These are phyloP conservation scores for Miniopterus natalensis DNA, from an alignment of 2,113 vertebrate genomes.

Conservation along the genomic window DNA sequence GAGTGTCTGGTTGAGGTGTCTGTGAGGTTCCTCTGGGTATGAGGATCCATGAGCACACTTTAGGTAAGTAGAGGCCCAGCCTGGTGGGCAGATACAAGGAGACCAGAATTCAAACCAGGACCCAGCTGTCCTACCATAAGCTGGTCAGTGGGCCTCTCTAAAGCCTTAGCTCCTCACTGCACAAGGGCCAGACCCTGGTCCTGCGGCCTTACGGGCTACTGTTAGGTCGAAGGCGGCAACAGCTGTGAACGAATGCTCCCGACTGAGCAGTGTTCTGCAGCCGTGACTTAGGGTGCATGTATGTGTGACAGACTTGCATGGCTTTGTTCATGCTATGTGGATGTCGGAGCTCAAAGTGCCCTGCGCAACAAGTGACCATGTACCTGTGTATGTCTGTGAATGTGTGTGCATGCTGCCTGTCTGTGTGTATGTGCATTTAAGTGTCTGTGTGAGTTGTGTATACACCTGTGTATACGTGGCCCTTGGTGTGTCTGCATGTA, in stretches of 20 bases:
- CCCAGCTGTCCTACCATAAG: neutral
- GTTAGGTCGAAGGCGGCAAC: neutral
- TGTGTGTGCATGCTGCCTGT: accelerated
- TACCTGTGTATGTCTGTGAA: neutral
- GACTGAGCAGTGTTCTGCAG: neutral
- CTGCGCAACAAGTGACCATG: neutral
- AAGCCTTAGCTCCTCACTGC: neutral
- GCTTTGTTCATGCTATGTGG: neutral
- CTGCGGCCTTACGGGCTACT: accelerated
- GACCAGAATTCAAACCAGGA: neutral
- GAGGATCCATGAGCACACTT: no score
- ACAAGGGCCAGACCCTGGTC: neutral
- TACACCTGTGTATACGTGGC: neutral
- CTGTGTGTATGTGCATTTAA: neutral
- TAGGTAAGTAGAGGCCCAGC: neutral
- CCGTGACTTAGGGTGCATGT: accelerated
- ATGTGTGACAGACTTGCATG: neutral
- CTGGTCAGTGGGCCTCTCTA: no score
- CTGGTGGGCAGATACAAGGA: no score
- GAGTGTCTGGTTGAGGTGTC: neutral
- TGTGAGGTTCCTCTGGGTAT: accelerated
- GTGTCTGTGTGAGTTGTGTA: neutral
- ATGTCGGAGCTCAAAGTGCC: neutral
- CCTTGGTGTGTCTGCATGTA: neutral
- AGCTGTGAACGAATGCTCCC: neutral